Percentiles rank a stretch among this genome's conserved stretches.
These are phyloP conservation scores for Prietella phreatophila DNA, from an alignment of 2,113 vertebrate species.

Conservation along the genomic window DNA sequence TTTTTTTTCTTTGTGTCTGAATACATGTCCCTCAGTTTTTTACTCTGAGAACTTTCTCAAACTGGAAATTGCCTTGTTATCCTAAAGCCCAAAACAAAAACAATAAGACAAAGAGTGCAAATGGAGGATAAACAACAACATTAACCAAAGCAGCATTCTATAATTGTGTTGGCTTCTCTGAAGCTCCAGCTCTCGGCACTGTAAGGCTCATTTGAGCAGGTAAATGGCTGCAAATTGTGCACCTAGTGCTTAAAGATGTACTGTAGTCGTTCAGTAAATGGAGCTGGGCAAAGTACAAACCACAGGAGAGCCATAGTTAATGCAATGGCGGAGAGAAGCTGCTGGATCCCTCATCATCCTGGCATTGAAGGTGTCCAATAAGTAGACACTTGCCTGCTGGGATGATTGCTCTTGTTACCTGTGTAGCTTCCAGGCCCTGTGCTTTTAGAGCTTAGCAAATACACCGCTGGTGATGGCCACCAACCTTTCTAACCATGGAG, in stretches of 20 bases:
- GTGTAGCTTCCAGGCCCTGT: constrained; percentile 19
- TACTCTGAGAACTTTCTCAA: constrained; percentile 8
- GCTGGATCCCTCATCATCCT: constrained; percentile 31
- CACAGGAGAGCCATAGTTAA: constrained; percentile 43
- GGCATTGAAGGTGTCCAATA: constrained; percentile 49
- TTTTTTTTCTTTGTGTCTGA: background rate
- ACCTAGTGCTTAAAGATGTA: constrained; percentile 34
- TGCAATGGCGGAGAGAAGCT: constrained; percentile 38
- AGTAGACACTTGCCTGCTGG: constrained; percentile 49
- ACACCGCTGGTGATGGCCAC: constrained; percentile 33
- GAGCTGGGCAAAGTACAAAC: constrained; percentile 37
- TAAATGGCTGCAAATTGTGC: constrained; percentile 49
- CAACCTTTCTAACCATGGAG: constrained; percentile 22
- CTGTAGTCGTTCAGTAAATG: constrained; percentile 50
- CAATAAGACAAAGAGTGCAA: constrained; percentile 27
- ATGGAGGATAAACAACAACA: constrained; percentile 38
- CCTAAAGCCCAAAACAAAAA: constrained; percentile 29
- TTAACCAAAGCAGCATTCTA: constrained; percentile 15
- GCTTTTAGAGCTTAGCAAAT: constrained; percentile 47
- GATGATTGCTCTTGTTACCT: constrained; percentile 51
- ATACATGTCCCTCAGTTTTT: background rate
- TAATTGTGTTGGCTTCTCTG: constrained; percentile 41
- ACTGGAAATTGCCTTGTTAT: constrained; percentile 29
- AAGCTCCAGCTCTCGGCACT: constrained; percentile 30
- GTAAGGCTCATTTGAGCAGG: constrained; percentile 32